Evolutionary conservation across 2,888 invertebrate species (phyloP).

Genomic region (Thyatira batis): DNA sequence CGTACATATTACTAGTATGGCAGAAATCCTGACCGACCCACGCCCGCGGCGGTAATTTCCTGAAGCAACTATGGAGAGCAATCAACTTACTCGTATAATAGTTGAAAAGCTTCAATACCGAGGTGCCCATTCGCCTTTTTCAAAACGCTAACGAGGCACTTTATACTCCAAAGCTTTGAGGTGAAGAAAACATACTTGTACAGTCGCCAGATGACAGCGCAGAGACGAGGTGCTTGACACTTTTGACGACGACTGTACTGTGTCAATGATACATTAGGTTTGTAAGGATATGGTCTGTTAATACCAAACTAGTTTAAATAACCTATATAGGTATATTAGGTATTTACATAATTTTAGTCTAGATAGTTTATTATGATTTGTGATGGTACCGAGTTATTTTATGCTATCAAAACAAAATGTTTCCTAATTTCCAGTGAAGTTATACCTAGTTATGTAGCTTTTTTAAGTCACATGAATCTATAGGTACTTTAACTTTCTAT

Average conservation of each 20-base stretch:
- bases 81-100: slow-evolving; percentile 55
- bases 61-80: slow-evolving; percentile 44
- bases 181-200: slow-evolving; percentile 21
- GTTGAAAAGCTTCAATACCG: slow-evolving; percentile 47
- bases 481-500: too few relatives aligned
- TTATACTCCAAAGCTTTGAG: slow-evolving; percentile 38
- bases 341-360: too few relatives aligned
- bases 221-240: not conserved
- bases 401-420: too few relatives aligned
- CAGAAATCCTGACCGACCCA: slow-evolving; percentile 12
- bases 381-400: too few relatives aligned
- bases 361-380: too few relatives aligned
- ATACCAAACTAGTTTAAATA: not conserved
- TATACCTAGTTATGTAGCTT: too few relatives aligned
- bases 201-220: not conserved
- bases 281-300: too few relatives aligned
- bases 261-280: not conserved
- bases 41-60: slow-evolving; percentile 35
- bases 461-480: too few relatives aligned
- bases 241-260: slow-evolving; percentile 1
- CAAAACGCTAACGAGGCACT: slow-evolving; percentile 71
- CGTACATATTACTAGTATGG: not conserved
- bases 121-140: slow-evolving; percentile 51
- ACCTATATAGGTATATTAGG: too few relatives aligned
- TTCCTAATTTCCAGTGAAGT: too few relatives aligned